Evolutionary conservation across 2,888 invertebrate genomes (phyloP).

Genomic region (Acleris cristana): DNA sequence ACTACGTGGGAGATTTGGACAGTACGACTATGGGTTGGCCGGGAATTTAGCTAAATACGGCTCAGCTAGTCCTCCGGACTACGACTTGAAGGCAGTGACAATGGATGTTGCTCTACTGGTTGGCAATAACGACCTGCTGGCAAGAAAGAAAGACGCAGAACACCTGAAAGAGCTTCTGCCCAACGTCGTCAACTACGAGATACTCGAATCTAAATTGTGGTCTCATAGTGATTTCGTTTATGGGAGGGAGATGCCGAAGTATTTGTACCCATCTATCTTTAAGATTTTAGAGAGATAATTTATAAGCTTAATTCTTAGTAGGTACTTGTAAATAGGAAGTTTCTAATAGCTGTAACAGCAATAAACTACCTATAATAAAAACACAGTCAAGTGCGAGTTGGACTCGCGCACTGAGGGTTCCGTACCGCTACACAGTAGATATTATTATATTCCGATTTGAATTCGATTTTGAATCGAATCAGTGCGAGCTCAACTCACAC

Average conservation of each 20-base stretch:
- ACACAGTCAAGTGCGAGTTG: too few species aligned
- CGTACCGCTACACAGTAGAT: too few species aligned
- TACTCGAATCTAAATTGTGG: slow-evolving; percentile 40
- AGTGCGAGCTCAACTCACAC: too few species aligned
- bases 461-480: too few species aligned
- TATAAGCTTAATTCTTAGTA: background rate
- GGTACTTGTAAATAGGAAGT: too few species aligned
- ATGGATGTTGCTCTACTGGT: slow-evolving; percentile 50
- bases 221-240: slow-evolving; percentile 57
- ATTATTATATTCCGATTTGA: too few species aligned
- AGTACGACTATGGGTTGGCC: slow-evolving; percentile 54
- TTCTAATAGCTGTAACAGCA: too few species aligned
- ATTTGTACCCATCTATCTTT: slow-evolving; percentile 35
- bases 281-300: slow-evolving; percentile 8
- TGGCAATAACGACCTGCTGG: slow-evolving; percentile 53
- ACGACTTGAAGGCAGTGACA: slow-evolving; percentile 53
- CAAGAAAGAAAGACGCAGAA: slow-evolving; percentile 49
- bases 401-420: too few species aligned
- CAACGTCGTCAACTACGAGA: slow-evolving; percentile 45
- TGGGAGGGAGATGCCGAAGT: slow-evolving; percentile 46
- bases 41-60: slow-evolving; percentile 51
- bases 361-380: too few species aligned
- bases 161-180: slow-evolving; percentile 46
- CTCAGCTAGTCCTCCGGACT: slow-evolving; percentile 48
- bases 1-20: slow-evolving; percentile 45